Conservation (phyloP, 2,888 invertebrate genomes). For the Panopea generosa region DNA sequence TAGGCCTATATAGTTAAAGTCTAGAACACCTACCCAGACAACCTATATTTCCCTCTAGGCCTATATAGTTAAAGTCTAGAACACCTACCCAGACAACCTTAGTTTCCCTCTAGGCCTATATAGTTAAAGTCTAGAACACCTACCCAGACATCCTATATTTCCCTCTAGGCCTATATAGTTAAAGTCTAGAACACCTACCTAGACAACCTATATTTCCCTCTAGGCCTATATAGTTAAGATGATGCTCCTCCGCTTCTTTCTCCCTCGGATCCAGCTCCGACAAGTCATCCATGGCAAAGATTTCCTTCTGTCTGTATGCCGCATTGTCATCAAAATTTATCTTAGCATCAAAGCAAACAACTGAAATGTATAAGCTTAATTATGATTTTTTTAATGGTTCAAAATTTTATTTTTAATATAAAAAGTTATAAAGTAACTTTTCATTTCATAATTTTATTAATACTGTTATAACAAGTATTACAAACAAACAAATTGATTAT, state of each 20-base stretch:
- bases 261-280: slow-evolving; percentile 96
- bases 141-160: slow-evolving; percentile 95
- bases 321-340: slow-evolving; percentile 99
- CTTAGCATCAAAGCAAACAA: slow-evolving; percentile 99
- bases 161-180: slow-evolving; percentile 99
- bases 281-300: slow-evolving; percentile 95
- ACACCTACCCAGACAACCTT: too few relatives aligned
- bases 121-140: too few relatives aligned
- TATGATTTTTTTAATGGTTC: not conserved
- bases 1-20: too few relatives aligned
- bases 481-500: too few relatives aligned
- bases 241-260: slow-evolving; percentile 94
- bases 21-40: too few relatives aligned
- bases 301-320: slow-evolving; percentile 92
- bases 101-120: too few relatives aligned
- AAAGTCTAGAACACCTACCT: too few relatives aligned
- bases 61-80: too few relatives aligned
- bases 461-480: too few relatives aligned
- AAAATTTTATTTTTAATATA: not conserved
- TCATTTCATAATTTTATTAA: too few relatives aligned
- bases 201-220: slow-evolving; percentile 98
- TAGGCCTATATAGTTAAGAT: slow-evolving; percentile 98
- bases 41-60: too few relatives aligned
- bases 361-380: slow-evolving; percentile 84
- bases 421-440: too few relatives aligned